A percentile compares a stretch with the other conserved stretches of the same genome.
Conservation (phyloP, 1,140 invertebrate genomes). For the Luehdorfia chinensis region DNA sequence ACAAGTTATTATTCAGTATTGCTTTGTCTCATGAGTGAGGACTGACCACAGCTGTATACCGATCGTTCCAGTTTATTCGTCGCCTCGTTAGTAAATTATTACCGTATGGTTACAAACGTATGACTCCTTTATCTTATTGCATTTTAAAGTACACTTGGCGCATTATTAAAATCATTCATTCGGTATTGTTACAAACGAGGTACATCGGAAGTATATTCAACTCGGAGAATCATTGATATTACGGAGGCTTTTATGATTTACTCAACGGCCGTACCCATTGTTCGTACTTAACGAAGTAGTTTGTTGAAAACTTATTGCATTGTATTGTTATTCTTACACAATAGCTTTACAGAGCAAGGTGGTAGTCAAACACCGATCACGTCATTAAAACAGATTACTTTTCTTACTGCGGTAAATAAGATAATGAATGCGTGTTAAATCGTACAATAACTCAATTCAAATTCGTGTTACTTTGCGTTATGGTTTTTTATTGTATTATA, state of each 20-base stretch:
- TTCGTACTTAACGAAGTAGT: constrained; percentile 39
- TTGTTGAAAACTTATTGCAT: constrained; percentile 38
- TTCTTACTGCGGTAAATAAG: background rate
- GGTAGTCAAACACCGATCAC: constrained; percentile 14
- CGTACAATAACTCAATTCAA: background rate
- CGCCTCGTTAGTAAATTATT: no score
- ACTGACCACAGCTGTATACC: no score
- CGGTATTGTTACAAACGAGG: constrained; percentile 2
- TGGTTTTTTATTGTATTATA: background rate
- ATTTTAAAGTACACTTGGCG: background rate
- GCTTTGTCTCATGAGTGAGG: no score
- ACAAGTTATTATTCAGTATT: no score
- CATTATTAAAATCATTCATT: constrained; percentile 7
- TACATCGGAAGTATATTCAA: constrained; percentile 6
- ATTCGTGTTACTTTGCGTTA: no score
- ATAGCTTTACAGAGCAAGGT: constrained; percentile 18
- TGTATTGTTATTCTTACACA: constrained; percentile 44
- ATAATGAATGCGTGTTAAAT: background rate
- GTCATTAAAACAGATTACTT: constrained; percentile 18
- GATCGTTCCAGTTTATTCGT: no score
- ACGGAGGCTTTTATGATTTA: constrained; percentile 25
- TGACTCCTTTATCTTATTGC: background rate
- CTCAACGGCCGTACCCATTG: constrained; percentile 27
- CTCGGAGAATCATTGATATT: constrained; percentile 8
- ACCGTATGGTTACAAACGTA: no score